Base-by-base conservation (phyloP, 92 coral and sea anemone genomes). In the Epizoanthus ramosus region DNA sequence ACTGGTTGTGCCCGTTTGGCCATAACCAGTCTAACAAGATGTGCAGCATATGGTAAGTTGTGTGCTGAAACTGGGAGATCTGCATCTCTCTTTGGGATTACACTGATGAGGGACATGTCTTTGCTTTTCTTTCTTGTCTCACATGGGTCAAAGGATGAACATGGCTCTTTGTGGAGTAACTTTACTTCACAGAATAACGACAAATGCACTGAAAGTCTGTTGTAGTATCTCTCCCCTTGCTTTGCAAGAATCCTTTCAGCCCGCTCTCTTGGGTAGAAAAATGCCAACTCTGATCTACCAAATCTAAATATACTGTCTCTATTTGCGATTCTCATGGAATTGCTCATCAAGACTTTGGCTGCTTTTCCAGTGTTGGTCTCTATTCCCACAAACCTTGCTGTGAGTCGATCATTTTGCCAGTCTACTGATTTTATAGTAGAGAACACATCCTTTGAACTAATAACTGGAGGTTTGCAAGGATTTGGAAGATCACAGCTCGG, bases 301-400 rank as follows among this genome's bases (percentile, higher is more conserved):
- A 83, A 88, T 31, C 91, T 89, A 85, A 97, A 97, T 52, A 97
- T 87, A 2, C 99, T 94, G 33, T 90, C 94, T 37, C 87, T 53
- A 25, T 91, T 87, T 5, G 89, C 88, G 65, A 97, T 87, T 73
- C 93, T 85, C 56, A 91, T 80, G 21, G 93, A 81, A 31, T 92
- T 91, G 59, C 95, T 90, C 79, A 97, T 90, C 37, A 97, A 76
- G 33, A 85, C 87, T 64, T 95, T 90, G 10, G 94, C 89, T 0
- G 93, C 88, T 2, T 83, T 81, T 9, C 79, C 88, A 25, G 72
- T 75, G 17, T 90, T 95, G 28, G 92, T 91, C 69, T 97, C 98
- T 28, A 91, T 87, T 4, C 99, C 99, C 14, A 97, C 91, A 90
- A 97, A 95, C 67, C 91, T 94, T 35, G 95, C 98, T 19, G 90